Evolutionary conservation across 2,888 invertebrate genomes (phyloP).

Genomic region (Thumatha senex): DNA sequence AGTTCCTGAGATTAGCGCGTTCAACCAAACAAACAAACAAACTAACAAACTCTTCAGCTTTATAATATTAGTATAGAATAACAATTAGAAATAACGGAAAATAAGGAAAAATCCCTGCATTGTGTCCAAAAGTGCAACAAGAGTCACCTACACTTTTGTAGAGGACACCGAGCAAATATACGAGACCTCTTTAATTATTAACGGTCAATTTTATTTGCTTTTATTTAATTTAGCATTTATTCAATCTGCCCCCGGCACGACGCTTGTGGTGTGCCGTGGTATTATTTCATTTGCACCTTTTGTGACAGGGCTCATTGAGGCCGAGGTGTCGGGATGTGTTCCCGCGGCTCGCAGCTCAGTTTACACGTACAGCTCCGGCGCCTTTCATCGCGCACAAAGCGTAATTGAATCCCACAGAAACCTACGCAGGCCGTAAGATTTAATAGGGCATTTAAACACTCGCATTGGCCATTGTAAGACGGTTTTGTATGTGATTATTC

Average conservation of each 20-base stretch:
- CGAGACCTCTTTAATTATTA: conserved; percentile 74
- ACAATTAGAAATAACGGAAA: too few species aligned
- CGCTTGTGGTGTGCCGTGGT: conserved; percentile 66
- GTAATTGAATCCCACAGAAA: conserved; percentile 83
- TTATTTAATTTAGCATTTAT: conserved; percentile 84
- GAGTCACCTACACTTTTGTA: too few species aligned
- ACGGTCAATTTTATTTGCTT: conserved; percentile 78
- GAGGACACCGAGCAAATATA: conserved; percentile 50
- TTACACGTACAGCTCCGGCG: conserved; percentile 77
- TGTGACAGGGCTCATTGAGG: conserved; percentile 81
- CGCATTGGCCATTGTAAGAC: conserved; percentile 81
- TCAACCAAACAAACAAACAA: too few species aligned
- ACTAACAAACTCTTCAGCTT: too few species aligned
- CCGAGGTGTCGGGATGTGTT: conserved; percentile 82
- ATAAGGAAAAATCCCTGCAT: too few species aligned
- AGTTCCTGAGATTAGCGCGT: too few species aligned
- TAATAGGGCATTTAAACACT: conserved; percentile 84
- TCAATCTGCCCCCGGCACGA: conserved; percentile 77
- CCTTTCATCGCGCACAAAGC: conserved; percentile 81
- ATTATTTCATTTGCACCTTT: conserved; percentile 78
- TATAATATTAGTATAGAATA: neutral
- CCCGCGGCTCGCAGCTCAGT: conserved; percentile 71
- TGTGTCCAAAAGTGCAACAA: too few species aligned
- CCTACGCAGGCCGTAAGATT: conserved; percentile 81
- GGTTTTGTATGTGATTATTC: conserved; percentile 81